A percentile compares a stretch with the other conserved stretches of the same genome.
These are phyloP conservation scores for Acanthoscelides obtectus DNA, from an alignment of 2,888 invertebrate genomes.

Conservation along the genomic window DNA sequence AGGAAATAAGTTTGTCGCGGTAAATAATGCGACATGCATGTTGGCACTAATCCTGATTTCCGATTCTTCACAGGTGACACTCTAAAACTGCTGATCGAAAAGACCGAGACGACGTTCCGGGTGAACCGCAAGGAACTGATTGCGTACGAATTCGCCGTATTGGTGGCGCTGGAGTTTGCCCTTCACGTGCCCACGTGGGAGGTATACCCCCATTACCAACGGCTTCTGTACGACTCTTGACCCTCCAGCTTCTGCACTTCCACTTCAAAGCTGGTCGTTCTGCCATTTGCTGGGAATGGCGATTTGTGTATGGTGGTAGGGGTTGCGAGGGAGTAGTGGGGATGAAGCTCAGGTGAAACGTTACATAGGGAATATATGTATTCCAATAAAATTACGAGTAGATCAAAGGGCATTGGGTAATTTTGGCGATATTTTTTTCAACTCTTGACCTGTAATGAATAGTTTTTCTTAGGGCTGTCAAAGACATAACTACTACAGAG, in stretches of 20 bases:
- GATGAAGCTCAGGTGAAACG: neutral
- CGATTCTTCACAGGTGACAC: conserved; percentile 53
- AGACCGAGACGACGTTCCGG: conserved; percentile 86
- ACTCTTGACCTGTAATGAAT: too few species aligned
- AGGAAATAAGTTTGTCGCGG: too few species aligned
- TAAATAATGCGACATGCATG: too few species aligned
- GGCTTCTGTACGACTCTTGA: conserved; percentile 89
- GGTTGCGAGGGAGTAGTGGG: neutral
- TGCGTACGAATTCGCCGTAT: conserved; percentile 88
- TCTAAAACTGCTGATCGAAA: conserved; percentile 84
- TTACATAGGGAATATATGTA: too few species aligned
- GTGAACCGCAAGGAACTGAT: conserved; percentile 87
- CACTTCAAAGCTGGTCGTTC: neutral
- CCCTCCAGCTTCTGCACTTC: conserved; percentile 29
- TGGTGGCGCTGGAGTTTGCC: conserved; percentile 92
- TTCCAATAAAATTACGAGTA: too few species aligned
- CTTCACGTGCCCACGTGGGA: conserved; percentile 89
- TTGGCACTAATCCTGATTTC: too few species aligned
- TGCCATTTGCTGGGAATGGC: neutral
- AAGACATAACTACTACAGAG: too few species aligned
- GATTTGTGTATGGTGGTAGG: neutral
- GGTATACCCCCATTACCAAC: conserved; percentile 92
- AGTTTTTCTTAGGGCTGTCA: too few species aligned
- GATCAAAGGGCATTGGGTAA: too few species aligned
- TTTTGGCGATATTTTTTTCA: too few species aligned